Evolutionary conservation across 2,797 vertebrate species (phyloP), one percentile per base, ranked within the genome.

Genomic region (Lophius americanus): DNA sequence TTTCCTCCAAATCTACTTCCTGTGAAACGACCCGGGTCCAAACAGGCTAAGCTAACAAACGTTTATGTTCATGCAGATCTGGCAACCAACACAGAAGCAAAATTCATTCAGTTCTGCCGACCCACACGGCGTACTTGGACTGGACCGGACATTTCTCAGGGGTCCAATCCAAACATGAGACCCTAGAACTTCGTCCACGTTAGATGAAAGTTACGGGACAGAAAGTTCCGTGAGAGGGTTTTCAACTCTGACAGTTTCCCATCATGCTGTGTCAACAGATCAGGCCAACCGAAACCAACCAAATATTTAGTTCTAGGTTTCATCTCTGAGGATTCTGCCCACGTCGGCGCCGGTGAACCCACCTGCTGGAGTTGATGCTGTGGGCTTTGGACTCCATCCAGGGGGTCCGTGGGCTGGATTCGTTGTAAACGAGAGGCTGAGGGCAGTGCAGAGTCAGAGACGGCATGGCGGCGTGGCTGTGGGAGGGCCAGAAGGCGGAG

Each of bases 381-480:
- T 94, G 78, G 0, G 84, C 50, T 76, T 95, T 95, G 5, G 93
- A 60, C 47, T 97, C 95, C 1, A 92, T 90, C 97, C 96, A 97
- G 0, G 93, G 68, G 10, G 87, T 85, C 69, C 94, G 94, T 1
- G 93, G 85, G 53, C 60, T 64, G 55, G 95, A 92, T 59, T 98
- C 95, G 1, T 89, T 80, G 48, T 95, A 98, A 39, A 94, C 76
- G 41, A 95, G 84, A 0, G 96, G 94, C 0, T 94, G 86, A n/a
- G 95, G 95, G 78, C 96, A 96, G 68, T 94, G 96, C 70, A 96
- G 77, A 0, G 92, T 70, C 78, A 96, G 79, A 0, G 96, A 92
- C 10, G 95, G 92, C 51, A 94, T 81, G 62, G 52, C 83, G 53
- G 83, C 60, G 68, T 95, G 94, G 14, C 85, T 86, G 42, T 95